phyloP scores from a whole-genome alignment of 2,113 vertebrate genomes.

The Coreoperca whiteheadi region DNA sequence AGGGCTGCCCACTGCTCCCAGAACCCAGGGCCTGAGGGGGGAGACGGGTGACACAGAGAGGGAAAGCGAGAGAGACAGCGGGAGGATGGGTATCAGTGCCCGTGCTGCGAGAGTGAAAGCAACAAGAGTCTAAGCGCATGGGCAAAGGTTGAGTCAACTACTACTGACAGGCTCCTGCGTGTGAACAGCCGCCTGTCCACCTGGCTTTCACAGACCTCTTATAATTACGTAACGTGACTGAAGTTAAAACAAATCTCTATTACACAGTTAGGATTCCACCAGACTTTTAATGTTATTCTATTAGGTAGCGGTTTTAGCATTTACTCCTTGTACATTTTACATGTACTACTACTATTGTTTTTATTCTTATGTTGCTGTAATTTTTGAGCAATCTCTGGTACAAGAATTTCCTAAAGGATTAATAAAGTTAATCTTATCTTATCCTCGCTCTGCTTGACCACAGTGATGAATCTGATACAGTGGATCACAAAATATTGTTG shows the following conservation, averaged over 20 bases:
- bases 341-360: no score
- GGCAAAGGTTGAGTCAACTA: slow-evolving; percentile 36
- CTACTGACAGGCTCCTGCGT: slow-evolving; percentile 43
- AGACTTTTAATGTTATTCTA: no score
- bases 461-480: not conserved
- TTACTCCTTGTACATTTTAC: no score
- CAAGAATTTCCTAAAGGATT: no score
- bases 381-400: no score
- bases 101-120: slow-evolving; percentile 16
- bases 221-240: not conserved
- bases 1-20: slow-evolving; percentile 82
- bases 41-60: not conserved
- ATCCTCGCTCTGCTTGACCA: not conserved
- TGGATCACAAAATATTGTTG: not conserved
- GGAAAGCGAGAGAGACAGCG: not conserved
- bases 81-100: slow-evolving; percentile 7
- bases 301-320: no score
- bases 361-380: no score
- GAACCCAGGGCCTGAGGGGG: slow-evolving; percentile 90
- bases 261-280: not conserved
- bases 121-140: slow-evolving; percentile 22
- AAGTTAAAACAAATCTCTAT: slow-evolving; percentile 1
- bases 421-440: no score
- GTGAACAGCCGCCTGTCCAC: slow-evolving; percentile 26
- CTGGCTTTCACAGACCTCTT: slow-evolving; percentile 17